These are phyloP conservation scores for Pharmacophagus antenor DNA, from an alignment of 2,888 invertebrate genomes.

Conservation along the genomic window DNA sequence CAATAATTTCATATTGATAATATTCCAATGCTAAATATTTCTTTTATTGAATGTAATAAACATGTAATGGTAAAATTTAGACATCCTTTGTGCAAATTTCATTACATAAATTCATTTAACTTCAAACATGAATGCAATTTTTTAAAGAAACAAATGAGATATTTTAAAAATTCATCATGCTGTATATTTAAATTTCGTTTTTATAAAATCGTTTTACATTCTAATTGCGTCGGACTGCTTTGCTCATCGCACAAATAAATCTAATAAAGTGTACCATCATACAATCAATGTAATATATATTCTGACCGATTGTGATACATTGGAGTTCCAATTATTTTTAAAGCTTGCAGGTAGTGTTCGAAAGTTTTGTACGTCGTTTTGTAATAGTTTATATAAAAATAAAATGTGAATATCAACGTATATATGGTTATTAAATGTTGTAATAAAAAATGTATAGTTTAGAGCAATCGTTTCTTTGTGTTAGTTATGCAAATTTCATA, in stretches of 20 bases:
- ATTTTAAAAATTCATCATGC: slow-evolving; percentile 4
- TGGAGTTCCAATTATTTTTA: slow-evolving; percentile 16
- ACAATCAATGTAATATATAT: slow-evolving; percentile 16
- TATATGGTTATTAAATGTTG: too few species aligned
- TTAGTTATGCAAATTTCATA: too few species aligned
- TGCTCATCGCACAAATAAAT: slow-evolving; percentile 25
- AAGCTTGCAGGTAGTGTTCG: slow-evolving; percentile 10
- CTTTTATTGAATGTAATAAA: too few species aligned
- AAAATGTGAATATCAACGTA: not conserved
- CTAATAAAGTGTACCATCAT: slow-evolving; percentile 7
- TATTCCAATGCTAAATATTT: too few species aligned
- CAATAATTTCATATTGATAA: too few species aligned
- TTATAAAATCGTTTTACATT: slow-evolving; percentile 19
- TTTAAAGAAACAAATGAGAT: too few species aligned
- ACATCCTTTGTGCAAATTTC: too few species aligned
- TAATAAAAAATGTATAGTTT: too few species aligned
- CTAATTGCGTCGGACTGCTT: slow-evolving; percentile 28
- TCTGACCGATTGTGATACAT: slow-evolving; percentile 24
- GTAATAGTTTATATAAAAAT: not conserved
- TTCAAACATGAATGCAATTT: too few species aligned
- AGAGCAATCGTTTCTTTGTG: too few species aligned
- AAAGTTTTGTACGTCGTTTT: not conserved
- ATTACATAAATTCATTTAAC: too few species aligned
- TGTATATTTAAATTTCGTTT: slow-evolving; percentile 15
- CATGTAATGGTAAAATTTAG: too few species aligned